phyloP scores from a whole-genome alignment of 2,888 invertebrate genomes.

The Ichneumoninae sp. region DNA sequence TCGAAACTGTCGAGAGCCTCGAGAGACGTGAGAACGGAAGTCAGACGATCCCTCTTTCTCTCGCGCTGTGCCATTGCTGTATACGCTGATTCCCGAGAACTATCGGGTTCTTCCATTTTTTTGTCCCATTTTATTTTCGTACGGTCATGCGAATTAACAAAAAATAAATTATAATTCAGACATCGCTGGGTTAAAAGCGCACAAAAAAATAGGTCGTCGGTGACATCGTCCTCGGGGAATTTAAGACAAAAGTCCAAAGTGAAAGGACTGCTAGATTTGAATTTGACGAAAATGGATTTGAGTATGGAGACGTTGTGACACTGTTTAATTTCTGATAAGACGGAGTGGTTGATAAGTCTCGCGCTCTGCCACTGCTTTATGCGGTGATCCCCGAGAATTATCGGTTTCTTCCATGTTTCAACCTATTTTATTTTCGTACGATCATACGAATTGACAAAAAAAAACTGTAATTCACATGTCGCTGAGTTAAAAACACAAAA shows the following conservation, averaged over 20 bases:
- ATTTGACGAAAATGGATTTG: no score
- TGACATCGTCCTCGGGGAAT: no score
- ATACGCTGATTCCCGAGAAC: background rate
- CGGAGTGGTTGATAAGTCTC: background rate
- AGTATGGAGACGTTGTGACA: no score
- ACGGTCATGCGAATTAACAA: background rate
- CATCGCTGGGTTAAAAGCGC: no score
- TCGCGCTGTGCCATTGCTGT: background rate
- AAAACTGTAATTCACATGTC: background rate
- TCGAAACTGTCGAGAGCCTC: slow-evolving; percentile 61
- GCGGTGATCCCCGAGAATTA: background rate
- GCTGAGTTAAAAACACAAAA: no score
- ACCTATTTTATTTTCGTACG: no score
- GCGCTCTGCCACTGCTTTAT: background rate
- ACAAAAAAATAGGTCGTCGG: background rate
- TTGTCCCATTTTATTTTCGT: background rate
- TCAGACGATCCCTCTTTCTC: slow-evolving; percentile 42
- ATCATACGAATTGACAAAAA: background rate
- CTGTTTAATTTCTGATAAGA: no score
- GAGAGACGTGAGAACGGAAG: slow-evolving; percentile 67
- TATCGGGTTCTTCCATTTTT: background rate
- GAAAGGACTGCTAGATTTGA: no score
- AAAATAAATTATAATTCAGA: background rate
- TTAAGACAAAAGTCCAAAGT: no score
- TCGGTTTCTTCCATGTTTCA: background rate